A percentile compares a stretch with the other conserved stretches of the same genome.
Conservation (phyloP, 2,888 invertebrate species). For the Cyclophora punctaria region DNA sequence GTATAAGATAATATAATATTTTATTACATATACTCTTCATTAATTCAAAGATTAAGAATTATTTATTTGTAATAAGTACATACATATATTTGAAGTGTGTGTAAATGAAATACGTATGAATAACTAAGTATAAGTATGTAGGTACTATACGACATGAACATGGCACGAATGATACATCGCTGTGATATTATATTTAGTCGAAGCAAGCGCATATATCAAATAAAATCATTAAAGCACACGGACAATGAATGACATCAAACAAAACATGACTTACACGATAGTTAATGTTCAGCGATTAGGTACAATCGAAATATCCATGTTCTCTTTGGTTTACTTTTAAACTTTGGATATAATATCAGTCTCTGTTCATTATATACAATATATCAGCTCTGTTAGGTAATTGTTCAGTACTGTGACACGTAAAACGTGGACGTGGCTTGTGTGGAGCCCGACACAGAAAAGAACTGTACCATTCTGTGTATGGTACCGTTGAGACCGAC, state of each 20-base stretch:
- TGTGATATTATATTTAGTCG: constrained; percentile 32
- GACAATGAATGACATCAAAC: constrained; percentile 72
- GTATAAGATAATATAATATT: too few species aligned
- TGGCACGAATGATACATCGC: neutral
- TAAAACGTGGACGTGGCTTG: constrained; percentile 79
- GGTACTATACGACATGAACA: constrained; percentile 6
- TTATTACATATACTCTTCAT: too few species aligned
- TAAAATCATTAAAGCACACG: constrained; percentile 67
- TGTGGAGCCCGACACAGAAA: constrained; percentile 77
- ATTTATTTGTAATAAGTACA: too few species aligned
- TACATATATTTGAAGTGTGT: constrained; percentile 6
- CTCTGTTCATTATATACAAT: constrained; percentile 70
- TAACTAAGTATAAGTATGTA: constrained; percentile 1
- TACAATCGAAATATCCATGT: constrained; percentile 62
- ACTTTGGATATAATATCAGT: constrained; percentile 70
- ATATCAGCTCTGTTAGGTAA: constrained; percentile 34
- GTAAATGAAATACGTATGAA: constrained; percentile 8
- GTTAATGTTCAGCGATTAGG: constrained; percentile 57
- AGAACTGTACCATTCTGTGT: constrained; percentile 78
- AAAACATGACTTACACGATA: constrained; percentile 73
- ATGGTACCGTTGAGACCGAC: constrained; percentile 77
- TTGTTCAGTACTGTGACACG: constrained; percentile 74
- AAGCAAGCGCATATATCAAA: constrained; percentile 63
- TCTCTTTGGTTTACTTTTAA: constrained; percentile 60
- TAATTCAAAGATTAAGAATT: too few species aligned